These are phyloP conservation scores for Lytechinus variegatus DNA, from an alignment of 35 echinoderm and acorn worm species.

Conservation along the genomic window DNA sequence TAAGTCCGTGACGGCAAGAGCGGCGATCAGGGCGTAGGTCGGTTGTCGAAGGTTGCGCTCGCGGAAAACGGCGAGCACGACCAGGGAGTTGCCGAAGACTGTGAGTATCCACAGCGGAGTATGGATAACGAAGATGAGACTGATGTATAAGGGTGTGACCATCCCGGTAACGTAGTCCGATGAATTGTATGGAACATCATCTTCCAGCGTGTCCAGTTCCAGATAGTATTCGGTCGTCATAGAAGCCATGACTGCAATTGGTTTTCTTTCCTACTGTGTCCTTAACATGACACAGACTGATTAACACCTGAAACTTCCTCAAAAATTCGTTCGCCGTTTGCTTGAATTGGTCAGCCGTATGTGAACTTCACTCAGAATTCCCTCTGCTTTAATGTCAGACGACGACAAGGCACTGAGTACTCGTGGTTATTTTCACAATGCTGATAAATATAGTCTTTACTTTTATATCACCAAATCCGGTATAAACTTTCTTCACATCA, in stretches of 20 bases:
- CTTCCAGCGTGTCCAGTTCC: neutral
- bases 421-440: neutral
- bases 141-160: neutral
- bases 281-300: neutral
- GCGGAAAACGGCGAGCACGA: conserved; percentile 13
- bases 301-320: neutral
- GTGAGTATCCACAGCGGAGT: conserved; percentile 18
- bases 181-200: neutral
- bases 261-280: neutral
- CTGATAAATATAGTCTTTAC: neutral
- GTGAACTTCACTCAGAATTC: neutral
- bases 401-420: too few species aligned
- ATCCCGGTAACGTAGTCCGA: conserved; percentile 21
- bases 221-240: neutral
- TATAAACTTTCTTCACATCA: neutral
- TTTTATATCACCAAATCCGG: neutral
- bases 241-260: neutral
- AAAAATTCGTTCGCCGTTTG: neutral
- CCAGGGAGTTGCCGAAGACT: conserved; percentile 30
- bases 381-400: neutral
- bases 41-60: conserved; percentile 12
- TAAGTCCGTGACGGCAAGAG: neutral
- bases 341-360: neutral
- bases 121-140: neutral
- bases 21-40: neutral